Evolutionary conservation across 2,888 invertebrate genomes (phyloP).

Genomic region (Drosophila pegasa): DNA sequence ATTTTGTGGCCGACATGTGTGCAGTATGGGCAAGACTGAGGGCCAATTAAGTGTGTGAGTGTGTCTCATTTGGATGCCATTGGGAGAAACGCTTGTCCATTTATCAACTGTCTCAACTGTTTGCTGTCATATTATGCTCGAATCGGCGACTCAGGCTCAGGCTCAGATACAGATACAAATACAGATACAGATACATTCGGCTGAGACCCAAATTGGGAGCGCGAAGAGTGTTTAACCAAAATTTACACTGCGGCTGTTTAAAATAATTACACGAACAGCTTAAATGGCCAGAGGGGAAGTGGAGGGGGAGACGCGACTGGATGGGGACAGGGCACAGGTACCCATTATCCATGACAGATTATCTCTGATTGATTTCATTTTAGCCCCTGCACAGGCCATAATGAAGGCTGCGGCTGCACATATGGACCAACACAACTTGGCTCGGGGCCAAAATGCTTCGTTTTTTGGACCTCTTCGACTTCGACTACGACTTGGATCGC

Average conservation of each 20-base stretch:
- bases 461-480: slow-evolving; percentile 28
- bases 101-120: slow-evolving; percentile 80
- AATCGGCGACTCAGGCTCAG: slow-evolving; percentile 62
- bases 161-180: slow-evolving; percentile 15
- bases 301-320: slow-evolving; percentile 12
- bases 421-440: slow-evolving; percentile 57
- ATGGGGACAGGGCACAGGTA: slow-evolving; percentile 64
- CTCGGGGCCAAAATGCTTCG: slow-evolving; percentile 65
- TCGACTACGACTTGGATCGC: slow-evolving; percentile 30
- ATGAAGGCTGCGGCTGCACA: slow-evolving; percentile 65
- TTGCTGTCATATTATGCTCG: slow-evolving; percentile 83
- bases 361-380: slow-evolving; percentile 81
- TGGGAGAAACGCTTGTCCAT: slow-evolving; percentile 65
- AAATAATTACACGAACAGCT: slow-evolving; percentile 80
- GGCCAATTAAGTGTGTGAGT: slow-evolving; percentile 74
- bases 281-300: slow-evolving; percentile 67
- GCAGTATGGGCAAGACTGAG: slow-evolving; percentile 12
- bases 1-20: slow-evolving; percentile 9
- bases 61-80: slow-evolving; percentile 68
- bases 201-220: slow-evolving; percentile 23
- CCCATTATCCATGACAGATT: slow-evolving; percentile 78
- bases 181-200: slow-evolving; percentile 12
- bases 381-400: slow-evolving; percentile 59
- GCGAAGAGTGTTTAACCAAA: slow-evolving; percentile 73
- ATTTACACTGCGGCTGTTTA: slow-evolving; percentile 80